These are phyloP conservation scores for Pyrocephalus nanus DNA, from an alignment of 2,797 vertebrate species.

Conservation along the genomic window DNA sequence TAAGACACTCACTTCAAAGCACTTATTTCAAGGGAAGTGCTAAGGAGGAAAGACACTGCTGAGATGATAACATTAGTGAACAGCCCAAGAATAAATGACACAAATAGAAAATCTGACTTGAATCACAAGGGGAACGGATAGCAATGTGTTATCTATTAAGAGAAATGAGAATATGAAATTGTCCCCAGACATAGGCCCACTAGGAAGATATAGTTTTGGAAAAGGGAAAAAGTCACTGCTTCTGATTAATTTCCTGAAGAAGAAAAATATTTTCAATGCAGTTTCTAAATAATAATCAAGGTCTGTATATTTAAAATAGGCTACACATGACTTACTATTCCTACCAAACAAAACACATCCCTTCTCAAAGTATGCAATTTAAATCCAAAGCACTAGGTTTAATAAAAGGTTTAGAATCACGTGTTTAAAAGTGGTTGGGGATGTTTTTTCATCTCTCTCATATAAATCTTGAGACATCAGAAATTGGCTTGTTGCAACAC, in stretches of 20 bases:
- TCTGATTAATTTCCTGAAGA: background rate
- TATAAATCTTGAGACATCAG: background rate
- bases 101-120: background rate
- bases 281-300: background rate
- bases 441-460: background rate
- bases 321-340: background rate
- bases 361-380: background rate
- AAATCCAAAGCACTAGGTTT: background rate
- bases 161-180: background rate
- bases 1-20: slow-evolving; percentile 35
- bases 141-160: background rate
- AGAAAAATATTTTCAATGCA: background rate
- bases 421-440: background rate
- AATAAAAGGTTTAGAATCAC: background rate
- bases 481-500: background rate
- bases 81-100: slow-evolving; percentile 12
- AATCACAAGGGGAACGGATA: background rate
- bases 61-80: background rate
- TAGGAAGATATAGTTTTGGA: background rate
- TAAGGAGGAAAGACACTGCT: slow-evolving; percentile 19
- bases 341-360: background rate
- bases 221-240: background rate
- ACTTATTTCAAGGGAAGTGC: slow-evolving; percentile 25
- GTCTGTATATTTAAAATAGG: background rate
- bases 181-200: background rate